Base-by-base conservation (phyloP, 2,888 invertebrate genomes). In the Cecidostiba fungosa region DNA sequence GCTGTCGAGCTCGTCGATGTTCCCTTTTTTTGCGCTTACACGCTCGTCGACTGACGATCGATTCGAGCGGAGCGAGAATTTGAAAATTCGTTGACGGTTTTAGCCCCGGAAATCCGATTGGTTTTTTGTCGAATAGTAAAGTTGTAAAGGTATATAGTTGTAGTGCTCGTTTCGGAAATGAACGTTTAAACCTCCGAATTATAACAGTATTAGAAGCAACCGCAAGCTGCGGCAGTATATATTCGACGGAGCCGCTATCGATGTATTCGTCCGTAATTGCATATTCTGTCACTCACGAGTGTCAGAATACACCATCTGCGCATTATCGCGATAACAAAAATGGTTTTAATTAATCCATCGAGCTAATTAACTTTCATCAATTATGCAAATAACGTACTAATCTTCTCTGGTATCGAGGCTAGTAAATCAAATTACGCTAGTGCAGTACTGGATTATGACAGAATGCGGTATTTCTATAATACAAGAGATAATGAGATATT, bases 221-320 rank as follows among this genome's bases (percentile, higher is more conserved):
- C 76, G 2, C 76, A 50, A 50, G 19, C 62, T 29, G 59, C 39
- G 39, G 32, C 47, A 62, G 14, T 50, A 59, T 12, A 16, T 59
- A 39, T 80, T 80, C 62, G 47, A 76, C 76, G 72, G 19, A 76
- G 47, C 32, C n/a, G 32, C 43, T 39, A 81, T 74, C 62, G 26
- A 81, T n/a, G 43, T 43, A n/a, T 32, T n/a, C 39, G 16, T n/a
- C 16, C 66, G 16, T 76, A 66, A 82, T 69, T 69, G n/a, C 26
- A 50, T 69, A 82, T 66, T 82, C n/a, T 29, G 66, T 59, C 26
- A 29, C 47, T 70, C 23, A 23, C n/a, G 32, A 70, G n/a, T 14
- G 23, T 66, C 23, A 47, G 26, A 47, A 39, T 62, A 43, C 26
- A 1, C 36, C 19, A 36, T 59, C 66, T 72, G 23, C 70, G 19